Evolutionary conservation across 2,888 invertebrate genomes (phyloP).

Genomic region (Stomorhina lunata): DNA sequence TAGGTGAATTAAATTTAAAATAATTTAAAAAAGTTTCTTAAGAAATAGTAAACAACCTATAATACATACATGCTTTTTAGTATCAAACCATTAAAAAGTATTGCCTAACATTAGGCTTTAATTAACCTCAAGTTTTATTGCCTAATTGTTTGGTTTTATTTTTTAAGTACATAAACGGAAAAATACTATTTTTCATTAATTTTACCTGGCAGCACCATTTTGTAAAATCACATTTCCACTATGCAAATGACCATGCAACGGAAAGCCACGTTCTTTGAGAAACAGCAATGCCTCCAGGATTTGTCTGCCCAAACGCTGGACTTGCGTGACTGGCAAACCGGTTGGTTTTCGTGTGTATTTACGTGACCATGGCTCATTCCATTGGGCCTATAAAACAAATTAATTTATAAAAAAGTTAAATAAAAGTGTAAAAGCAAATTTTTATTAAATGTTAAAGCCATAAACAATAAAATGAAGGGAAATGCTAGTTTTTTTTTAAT

Average conservation of each 20-base stretch:
- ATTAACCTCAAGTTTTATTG: neutral
- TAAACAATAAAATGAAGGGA: neutral
- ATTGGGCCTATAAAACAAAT: conserved; percentile 83
- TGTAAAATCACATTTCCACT: conserved; percentile 95
- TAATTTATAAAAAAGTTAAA: neutral
- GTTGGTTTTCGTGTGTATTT: conserved; percentile 87
- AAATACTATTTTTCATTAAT: conserved; percentile 58
- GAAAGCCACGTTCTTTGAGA: conserved; percentile 91
- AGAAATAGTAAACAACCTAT: too few species aligned
- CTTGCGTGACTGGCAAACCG: conserved; percentile 88
- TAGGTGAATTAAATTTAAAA: too few species aligned
- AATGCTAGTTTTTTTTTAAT: conserved; percentile 5
- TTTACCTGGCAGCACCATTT: conserved; percentile 92
- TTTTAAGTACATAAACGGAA: too few species aligned
- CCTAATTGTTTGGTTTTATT: neutral
- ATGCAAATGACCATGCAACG: conserved; percentile 92
- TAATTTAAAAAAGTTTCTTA: too few species aligned
- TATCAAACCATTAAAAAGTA: too few species aligned
- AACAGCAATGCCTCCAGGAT: conserved; percentile 92
- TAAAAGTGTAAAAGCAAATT: neutral
- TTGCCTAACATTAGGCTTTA: conserved; percentile 1
- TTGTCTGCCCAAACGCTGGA: conserved; percentile 92
- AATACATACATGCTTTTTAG: too few species aligned
- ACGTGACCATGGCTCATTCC: conserved; percentile 89
- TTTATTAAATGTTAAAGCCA: conserved; percentile 4